Conservation (phyloP, 2,888 invertebrate genomes). For the Trichopoda pennipes region DNA sequence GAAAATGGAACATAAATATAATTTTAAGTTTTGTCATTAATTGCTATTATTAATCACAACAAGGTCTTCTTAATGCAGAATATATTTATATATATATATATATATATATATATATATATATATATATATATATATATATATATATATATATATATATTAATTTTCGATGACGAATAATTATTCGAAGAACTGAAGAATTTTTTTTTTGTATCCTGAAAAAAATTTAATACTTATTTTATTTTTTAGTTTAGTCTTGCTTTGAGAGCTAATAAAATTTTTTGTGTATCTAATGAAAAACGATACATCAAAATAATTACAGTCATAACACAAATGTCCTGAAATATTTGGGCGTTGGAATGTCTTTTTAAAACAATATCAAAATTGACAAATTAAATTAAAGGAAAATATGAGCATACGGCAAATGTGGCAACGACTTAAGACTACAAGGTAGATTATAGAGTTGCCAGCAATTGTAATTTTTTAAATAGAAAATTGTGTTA, state of each 20-base stretch:
- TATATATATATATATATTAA: too few relatives aligned
- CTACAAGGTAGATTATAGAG: slow-evolving; percentile 38
- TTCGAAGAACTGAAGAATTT: slow-evolving; percentile 26
- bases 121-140: too few relatives aligned
- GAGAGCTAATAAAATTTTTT: slow-evolving; percentile 57
- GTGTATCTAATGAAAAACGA: slow-evolving; percentile 59
- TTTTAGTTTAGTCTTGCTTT: slow-evolving; percentile 29
- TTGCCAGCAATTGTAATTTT: background rate
- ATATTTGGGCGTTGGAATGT: slow-evolving; percentile 61
- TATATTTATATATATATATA: background rate
- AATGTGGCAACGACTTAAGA: slow-evolving; percentile 60
- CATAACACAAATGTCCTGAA: slow-evolving; percentile 41
- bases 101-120: too few relatives aligned
- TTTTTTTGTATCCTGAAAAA: slow-evolving; percentile 52
- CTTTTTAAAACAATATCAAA: slow-evolving; percentile 42
- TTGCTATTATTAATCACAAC: background rate
- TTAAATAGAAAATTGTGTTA: too few relatives aligned
- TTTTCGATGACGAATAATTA: background rate
- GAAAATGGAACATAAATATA: background rate
- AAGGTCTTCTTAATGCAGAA: background rate
- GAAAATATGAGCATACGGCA: slow-evolving; percentile 26
- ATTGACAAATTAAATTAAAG: slow-evolving; percentile 22
- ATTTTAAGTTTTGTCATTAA: background rate
- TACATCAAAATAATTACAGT: slow-evolving; percentile 35
- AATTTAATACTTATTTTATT: slow-evolving; percentile 1